A percentile compares a stretch with the other conserved stretches of the same genome.
Conservation (phyloP, 2,797 vertebrate species). For the Novumbra hubbsi region DNA sequence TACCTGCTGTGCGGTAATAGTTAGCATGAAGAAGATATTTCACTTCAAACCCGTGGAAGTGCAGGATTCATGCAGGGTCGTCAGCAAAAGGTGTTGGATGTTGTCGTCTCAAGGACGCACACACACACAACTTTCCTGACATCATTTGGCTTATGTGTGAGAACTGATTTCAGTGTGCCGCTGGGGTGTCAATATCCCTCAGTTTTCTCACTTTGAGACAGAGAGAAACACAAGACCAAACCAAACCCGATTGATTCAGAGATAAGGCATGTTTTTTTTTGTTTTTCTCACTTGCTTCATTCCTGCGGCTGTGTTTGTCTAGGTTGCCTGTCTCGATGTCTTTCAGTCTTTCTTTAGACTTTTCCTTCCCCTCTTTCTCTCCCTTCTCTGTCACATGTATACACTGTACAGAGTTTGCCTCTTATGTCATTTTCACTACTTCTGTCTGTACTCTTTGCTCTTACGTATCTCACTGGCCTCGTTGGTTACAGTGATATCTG, state of each 20-base stretch:
- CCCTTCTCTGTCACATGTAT: neutral
- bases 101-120: neutral
- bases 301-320: neutral
- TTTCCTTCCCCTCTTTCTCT: neutral
- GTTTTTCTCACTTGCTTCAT: neutral
- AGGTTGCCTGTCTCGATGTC: neutral
- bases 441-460: constrained; percentile 4
- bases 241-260: constrained; percentile 60
- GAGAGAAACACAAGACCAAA: constrained; percentile 50
- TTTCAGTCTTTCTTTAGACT: neutral
- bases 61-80: too few species aligned
- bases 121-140: constrained; percentile 55
- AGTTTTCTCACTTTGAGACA: constrained; percentile 60
- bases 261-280: constrained; percentile 14
- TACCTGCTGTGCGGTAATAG: too few species aligned
- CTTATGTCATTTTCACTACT: neutral
- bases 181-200: constrained; percentile 62
- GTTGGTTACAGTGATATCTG: constrained; percentile 2
- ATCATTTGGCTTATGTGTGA: constrained; percentile 63
- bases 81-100: too few species aligned
- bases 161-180: constrained; percentile 63
- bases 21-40: too few species aligned
- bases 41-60: too few species aligned
- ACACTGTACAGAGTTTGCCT: neutral
- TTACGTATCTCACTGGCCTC: constrained; percentile 8